Percentiles rank a stretch among this genome's conserved stretches.
Evolutionary conservation across 2,797 vertebrate species (phyloP).

Genomic region (Cynopterus sphinx): DNA sequence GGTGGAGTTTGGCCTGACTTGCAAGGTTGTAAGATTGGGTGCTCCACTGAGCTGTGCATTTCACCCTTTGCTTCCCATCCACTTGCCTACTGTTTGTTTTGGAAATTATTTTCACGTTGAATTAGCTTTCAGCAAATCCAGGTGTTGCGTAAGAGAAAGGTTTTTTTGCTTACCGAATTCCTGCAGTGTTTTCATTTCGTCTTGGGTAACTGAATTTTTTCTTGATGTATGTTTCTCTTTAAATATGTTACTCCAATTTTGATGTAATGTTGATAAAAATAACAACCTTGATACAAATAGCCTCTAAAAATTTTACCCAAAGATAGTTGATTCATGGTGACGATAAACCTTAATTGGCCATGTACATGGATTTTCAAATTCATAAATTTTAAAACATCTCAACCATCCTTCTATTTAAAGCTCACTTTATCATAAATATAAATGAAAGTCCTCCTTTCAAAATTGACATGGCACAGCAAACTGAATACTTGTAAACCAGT

Average conservation of each 20-base stretch:
- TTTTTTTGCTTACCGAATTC: not conserved
- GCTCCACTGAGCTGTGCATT: not conserved
- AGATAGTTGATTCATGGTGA: constrained; percentile 59
- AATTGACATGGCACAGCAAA: constrained; percentile 40
- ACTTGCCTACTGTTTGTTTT: not conserved
- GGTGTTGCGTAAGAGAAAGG: not conserved
- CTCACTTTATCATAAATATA: constrained; percentile 69
- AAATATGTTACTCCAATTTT: constrained; percentile 66
- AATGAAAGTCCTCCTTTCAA: constrained; percentile 67
- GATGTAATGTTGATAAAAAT: constrained; percentile 68
- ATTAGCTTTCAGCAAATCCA: not conserved
- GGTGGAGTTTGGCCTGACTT: constrained; percentile 8
- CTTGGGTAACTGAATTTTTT: constrained; percentile 60
- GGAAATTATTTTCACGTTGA: constrained; percentile 24
- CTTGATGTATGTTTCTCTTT: constrained; percentile 66
- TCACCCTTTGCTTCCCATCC: not conserved
- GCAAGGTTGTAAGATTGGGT: not conserved
- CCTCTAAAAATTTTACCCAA: constrained; percentile 58
- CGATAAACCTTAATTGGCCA: constrained; percentile 75
- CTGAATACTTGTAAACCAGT: constrained; percentile 69
- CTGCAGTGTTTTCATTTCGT: not conserved
- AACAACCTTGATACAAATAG: constrained; percentile 66
- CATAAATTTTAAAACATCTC: constrained; percentile 78
- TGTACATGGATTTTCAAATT: constrained; percentile 75
- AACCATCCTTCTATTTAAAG: constrained; percentile 73